Conservation (phyloP, 2,888 invertebrate species). For the Endotricha flammealis region DNA sequence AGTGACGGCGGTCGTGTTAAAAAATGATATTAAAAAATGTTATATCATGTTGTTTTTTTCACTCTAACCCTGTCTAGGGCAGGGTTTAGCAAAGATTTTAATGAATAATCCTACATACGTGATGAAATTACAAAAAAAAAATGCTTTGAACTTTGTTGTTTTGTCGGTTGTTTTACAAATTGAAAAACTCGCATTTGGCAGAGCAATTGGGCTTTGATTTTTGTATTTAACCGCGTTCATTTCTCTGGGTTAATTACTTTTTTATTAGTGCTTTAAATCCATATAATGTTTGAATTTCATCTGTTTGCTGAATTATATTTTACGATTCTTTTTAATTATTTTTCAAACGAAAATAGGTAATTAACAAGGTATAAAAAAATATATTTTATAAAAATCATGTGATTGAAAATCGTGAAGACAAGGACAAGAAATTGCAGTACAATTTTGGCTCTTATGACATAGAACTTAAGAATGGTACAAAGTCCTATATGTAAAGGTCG, state of each 20-base stretch:
- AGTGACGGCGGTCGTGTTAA: background rate
- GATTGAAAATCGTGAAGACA: too few relatives aligned
- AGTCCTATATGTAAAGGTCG: too few relatives aligned
- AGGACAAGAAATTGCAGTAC: too few relatives aligned
- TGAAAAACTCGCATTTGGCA: constrained; percentile 1
- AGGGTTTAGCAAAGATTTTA: background rate
- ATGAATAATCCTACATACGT: background rate
- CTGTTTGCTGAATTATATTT: too few relatives aligned
- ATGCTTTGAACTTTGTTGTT: background rate
- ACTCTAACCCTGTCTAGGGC: background rate
- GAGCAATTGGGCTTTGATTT: background rate
- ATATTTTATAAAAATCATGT: too few relatives aligned
- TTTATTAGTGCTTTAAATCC: background rate
- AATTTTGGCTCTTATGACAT: too few relatives aligned
- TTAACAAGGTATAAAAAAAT: too few relatives aligned
- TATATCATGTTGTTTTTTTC: background rate
- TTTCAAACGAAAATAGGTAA: too few relatives aligned
- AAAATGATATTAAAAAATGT: background rate
- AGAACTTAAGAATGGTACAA: too few relatives aligned
- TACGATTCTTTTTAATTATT: too few relatives aligned
- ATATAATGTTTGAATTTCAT: too few relatives aligned
- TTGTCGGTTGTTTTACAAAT: background rate
- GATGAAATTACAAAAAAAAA: constrained; percentile 3
- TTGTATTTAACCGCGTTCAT: background rate
- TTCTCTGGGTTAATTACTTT: background rate